These are phyloP conservation scores for Mesitornis unicolor DNA, from an alignment of 2,113 vertebrate species.

Conservation along the genomic window DNA sequence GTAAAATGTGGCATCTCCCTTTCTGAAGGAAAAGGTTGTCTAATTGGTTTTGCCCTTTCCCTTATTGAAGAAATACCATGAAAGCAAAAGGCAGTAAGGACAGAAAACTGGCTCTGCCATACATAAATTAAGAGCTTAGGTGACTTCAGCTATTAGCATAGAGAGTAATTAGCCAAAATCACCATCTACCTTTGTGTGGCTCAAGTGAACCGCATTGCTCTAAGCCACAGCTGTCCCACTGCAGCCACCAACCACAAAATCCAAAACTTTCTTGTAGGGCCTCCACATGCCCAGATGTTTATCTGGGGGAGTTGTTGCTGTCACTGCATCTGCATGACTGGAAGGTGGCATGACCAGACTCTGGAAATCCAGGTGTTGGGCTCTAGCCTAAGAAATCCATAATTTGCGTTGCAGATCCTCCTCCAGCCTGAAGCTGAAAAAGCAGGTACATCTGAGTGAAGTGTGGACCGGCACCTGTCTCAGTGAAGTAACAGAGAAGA, in stretches of 20 bases:
- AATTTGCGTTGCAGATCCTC: slow-evolving; percentile 67
- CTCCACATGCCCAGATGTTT: not conserved
- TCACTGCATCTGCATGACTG: not conserved
- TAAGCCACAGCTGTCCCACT: not conserved
- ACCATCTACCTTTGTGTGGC: not conserved
- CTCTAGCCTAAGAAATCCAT: not conserved
- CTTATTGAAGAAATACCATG: not conserved
- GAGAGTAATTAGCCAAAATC: not conserved
- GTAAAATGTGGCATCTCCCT: not conserved
- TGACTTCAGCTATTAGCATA: not conserved
- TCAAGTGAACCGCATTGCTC: not conserved
- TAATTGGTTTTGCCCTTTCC: not conserved
- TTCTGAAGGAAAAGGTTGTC: not conserved
- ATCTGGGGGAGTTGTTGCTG: not conserved
- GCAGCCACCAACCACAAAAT: not conserved
- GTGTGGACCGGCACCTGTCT: slow-evolving; percentile 73
- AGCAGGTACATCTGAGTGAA: slow-evolving; percentile 73
- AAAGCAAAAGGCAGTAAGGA: not conserved
- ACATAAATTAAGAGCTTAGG: not conserved
- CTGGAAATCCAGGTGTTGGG: not conserved
- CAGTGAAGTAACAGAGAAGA: slow-evolving; percentile 72
- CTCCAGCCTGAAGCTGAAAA: slow-evolving; percentile 79
- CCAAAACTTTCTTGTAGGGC: not conserved
- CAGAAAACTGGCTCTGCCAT: not conserved
- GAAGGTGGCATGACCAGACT: not conserved